Conservation (phyloP, 2,888 invertebrate genomes). For the Dromius quadrimaculatus region DNA sequence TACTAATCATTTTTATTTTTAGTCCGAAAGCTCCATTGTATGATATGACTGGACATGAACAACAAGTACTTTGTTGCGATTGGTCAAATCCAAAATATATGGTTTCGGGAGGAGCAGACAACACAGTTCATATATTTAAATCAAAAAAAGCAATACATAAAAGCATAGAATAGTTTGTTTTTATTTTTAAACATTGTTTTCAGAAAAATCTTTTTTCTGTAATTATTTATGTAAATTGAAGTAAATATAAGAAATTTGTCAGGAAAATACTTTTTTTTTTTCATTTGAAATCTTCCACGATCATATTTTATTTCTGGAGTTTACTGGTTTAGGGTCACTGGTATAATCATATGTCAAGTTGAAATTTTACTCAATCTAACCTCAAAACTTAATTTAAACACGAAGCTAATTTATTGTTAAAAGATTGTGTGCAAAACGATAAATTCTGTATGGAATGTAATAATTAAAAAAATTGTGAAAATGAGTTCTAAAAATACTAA, state of each 20-base stretch:
- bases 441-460: slow-evolving; percentile 20
- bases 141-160: slow-evolving; percentile 40
- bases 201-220: too few relatives aligned
- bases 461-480: slow-evolving; percentile 10
- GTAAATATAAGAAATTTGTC: too few relatives aligned
- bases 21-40: slow-evolving; percentile 93
- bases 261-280: too few relatives aligned
- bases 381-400: slow-evolving; percentile 18
- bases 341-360: slow-evolving; percentile 11
- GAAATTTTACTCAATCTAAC: slow-evolving; percentile 26
- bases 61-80: slow-evolving; percentile 92
- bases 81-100: slow-evolving; percentile 91
- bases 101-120: slow-evolving; percentile 94
- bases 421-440: background rate
- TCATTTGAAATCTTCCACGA: too few relatives aligned
- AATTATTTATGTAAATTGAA: too few relatives aligned
- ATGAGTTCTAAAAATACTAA: slow-evolving; percentile 52
- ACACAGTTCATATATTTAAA: slow-evolving; percentile 89
- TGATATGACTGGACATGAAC: slow-evolving; percentile 93
- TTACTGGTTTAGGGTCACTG: background rate
- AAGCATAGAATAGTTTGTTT: slow-evolving; percentile 27
- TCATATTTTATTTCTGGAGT: too few relatives aligned
- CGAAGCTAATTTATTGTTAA: background rate
- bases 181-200: slow-evolving; percentile 3
- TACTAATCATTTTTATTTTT: too few relatives aligned